phyloP scores from a whole-genome alignment of 2,113 vertebrate species.

The Cervus canadensis region DNA sequence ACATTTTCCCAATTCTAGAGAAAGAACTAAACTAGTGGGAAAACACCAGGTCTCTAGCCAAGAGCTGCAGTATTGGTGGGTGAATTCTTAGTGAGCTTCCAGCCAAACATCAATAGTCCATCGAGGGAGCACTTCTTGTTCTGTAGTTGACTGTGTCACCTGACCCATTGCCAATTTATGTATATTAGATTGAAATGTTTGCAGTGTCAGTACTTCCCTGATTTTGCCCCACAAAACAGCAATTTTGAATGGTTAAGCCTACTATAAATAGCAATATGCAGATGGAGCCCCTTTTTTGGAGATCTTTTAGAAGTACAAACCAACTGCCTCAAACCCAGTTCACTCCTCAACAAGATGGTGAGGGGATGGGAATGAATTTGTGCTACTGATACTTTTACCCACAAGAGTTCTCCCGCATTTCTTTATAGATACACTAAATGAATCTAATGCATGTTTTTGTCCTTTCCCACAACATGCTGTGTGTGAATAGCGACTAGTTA shows the following conservation, averaged over 20 bases:
- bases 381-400: background rate
- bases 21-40: background rate
- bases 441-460: background rate
- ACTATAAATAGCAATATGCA: background rate
- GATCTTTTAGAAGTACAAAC: background rate
- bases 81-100: background rate
- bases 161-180: background rate
- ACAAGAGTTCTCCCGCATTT: background rate
- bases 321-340: background rate
- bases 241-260: background rate
- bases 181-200: background rate
- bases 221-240: background rate
- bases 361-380: background rate
- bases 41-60: background rate
- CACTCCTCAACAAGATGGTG: background rate
- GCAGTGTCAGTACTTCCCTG: background rate
- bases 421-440: background rate
- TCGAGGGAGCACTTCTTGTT: background rate
- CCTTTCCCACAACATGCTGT: background rate
- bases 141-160: background rate
- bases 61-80: background rate
- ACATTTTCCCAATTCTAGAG: background rate
- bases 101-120: background rate
- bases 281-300: background rate
- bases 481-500: background rate